Conservation (phyloP, 37 sponge, comb jelly and placozoan species). For the Eunapius fragilis region DNA sequence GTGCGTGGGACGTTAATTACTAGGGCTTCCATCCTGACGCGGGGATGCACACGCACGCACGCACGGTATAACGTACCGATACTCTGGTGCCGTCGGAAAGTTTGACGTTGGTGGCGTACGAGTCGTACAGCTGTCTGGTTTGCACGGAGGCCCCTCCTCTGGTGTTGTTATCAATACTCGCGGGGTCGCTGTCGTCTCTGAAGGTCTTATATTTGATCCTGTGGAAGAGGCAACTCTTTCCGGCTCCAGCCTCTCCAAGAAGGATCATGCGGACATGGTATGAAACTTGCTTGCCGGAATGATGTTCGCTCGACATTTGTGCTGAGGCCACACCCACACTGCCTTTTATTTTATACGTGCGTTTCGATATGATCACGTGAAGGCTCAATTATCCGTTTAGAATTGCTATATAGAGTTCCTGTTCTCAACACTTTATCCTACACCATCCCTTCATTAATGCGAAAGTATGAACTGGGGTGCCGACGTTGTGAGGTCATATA, state of each 20-base stretch:
- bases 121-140: constrained; percentile 17
- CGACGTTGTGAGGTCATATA: too few species aligned
- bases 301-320: too few species aligned
- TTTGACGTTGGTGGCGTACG: background rate
- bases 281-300: too few species aligned
- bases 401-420: too few species aligned
- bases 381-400: too few species aligned
- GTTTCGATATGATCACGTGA: too few species aligned
- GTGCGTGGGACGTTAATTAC: background rate
- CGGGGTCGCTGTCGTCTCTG: background rate
- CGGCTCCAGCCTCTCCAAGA: constrained; percentile 62
- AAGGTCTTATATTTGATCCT: constrained; percentile 44
- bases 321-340: too few species aligned
- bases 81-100: background rate
- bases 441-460: too few species aligned
- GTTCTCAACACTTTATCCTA: too few species aligned
- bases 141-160: too few species aligned
- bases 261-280: constrained; percentile 36
- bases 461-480: too few species aligned
- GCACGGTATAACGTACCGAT: background rate
- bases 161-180: background rate
- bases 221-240: constrained; percentile 68
- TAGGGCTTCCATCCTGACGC: background rate
- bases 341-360: too few species aligned
- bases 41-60: background rate